Evolutionary conservation across 2,888 invertebrate species (phyloP).

Genomic region (Acronicta alni): DNA sequence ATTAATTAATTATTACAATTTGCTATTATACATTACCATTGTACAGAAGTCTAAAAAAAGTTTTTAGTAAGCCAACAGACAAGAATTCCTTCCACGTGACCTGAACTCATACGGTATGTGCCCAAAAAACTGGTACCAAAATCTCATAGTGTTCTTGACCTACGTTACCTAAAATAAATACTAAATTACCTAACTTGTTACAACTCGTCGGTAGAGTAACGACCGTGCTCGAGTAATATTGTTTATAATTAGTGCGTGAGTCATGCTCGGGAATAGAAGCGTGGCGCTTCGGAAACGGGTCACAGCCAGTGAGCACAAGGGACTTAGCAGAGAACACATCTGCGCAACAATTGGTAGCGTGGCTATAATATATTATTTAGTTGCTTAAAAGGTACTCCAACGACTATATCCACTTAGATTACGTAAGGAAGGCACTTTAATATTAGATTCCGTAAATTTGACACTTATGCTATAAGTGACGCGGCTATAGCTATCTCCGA

Average conservation of each 20-base stretch:
- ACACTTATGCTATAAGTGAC: too few relatives aligned
- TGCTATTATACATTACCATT: neutral
- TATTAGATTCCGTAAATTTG: too few relatives aligned
- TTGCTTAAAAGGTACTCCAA: too few relatives aligned
- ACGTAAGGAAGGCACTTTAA: too few relatives aligned
- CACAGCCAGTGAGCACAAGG: conserved; percentile 47
- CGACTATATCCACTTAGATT: too few relatives aligned
- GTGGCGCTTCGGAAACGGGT: conserved; percentile 63
- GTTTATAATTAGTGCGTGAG: conserved; percentile 68
- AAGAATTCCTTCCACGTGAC: neutral
- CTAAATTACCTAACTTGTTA: conserved; percentile 67
- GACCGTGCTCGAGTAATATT: conserved; percentile 65
- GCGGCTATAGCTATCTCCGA: too few relatives aligned
- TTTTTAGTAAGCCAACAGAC: neutral
- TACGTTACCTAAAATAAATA: conserved; percentile 66
- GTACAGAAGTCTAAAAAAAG: neutral
- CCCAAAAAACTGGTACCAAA: conserved; percentile 22
- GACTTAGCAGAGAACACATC: conserved; percentile 43
- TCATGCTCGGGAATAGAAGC: conserved; percentile 63
- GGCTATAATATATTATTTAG: neutral
- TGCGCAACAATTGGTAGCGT: conserved; percentile 35
- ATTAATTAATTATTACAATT: too few relatives aligned
- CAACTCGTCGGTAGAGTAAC: conserved; percentile 62
- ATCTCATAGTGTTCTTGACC: conserved; percentile 71
- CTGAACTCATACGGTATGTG: neutral